Percentiles rank a stretch among this genome's conserved stretches.
These are phyloP conservation scores for Zaprionus capensis DNA, from an alignment of 1,140 invertebrate genomes.

Conservation along the genomic window DNA sequence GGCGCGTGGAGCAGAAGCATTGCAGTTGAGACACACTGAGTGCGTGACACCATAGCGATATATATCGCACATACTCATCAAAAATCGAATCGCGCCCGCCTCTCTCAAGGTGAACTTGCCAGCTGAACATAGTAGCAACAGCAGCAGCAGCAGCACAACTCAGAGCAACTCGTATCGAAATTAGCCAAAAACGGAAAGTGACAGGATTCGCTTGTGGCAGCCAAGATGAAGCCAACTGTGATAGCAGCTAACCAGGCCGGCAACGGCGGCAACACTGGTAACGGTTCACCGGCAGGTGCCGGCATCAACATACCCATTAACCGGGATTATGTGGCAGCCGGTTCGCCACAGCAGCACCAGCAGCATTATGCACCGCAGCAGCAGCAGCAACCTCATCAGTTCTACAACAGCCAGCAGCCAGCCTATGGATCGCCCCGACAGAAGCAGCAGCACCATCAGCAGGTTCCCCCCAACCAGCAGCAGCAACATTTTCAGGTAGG, in stretches of 20 bases:
- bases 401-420: slow-evolving; percentile 47
- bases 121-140: slow-evolving; percentile 25
- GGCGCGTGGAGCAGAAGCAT: slow-evolving; percentile 5
- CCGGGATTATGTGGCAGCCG: slow-evolving; percentile 61
- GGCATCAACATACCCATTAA: slow-evolving; percentile 77
- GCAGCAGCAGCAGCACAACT: slow-evolving; percentile 27
- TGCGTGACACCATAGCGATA: slow-evolving; percentile 23
- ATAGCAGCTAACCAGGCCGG: slow-evolving; percentile 65
- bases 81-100: slow-evolving; percentile 36
- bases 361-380: slow-evolving; percentile 41
- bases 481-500: slow-evolving; percentile 81
- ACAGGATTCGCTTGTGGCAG: slow-evolving; percentile 36
- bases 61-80: slow-evolving; percentile 30
- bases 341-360: slow-evolving; percentile 44
- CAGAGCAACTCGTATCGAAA: slow-evolving; percentile 58
- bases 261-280: slow-evolving; percentile 38
- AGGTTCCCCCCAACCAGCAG: slow-evolving; percentile 63
- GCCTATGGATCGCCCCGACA: slow-evolving; percentile 67
- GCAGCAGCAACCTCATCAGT: slow-evolving; percentile 42
- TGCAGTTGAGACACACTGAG: slow-evolving; percentile 14
- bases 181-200: slow-evolving; percentile 45
- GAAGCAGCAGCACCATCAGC: slow-evolving; percentile 35
- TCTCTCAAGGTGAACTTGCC: slow-evolving; percentile 66
- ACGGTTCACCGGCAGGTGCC: slow-evolving; percentile 30
- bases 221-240: slow-evolving; percentile 78